These are phyloP conservation scores for Nomada ferruginata DNA, from an alignment of 2,888 invertebrate species.

Conservation along the genomic window DNA sequence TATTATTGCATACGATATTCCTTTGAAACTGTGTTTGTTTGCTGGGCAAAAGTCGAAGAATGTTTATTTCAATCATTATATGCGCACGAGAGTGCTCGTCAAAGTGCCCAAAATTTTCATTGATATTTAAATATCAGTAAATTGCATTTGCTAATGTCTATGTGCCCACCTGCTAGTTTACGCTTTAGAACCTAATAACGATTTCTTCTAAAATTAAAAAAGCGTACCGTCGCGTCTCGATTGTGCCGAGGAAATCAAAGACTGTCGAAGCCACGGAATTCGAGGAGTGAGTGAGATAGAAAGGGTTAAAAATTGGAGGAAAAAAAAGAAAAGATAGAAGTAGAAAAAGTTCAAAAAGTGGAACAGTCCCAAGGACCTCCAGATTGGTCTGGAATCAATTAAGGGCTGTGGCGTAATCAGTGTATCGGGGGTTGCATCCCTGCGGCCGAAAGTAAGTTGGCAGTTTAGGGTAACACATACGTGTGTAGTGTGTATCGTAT, in stretches of 20 bases:
- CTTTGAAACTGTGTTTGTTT: not conserved
- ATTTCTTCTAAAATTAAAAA: constrained; percentile 28
- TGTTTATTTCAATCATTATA: no score
- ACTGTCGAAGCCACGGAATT: constrained; percentile 4
- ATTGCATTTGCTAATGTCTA: no score
- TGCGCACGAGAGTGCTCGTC: no score
- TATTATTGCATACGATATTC: not conserved
- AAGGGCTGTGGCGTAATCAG: constrained; percentile 81
- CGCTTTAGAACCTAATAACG: constrained; percentile 30
- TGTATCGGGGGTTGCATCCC: constrained; percentile 74
- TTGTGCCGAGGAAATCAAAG: constrained; percentile 52
- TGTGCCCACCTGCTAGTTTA: not conserved
- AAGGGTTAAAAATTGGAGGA: constrained; percentile 22
- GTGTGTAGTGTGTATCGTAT: constrained; percentile 31
- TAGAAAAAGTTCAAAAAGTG: constrained; percentile 60
- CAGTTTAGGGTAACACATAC: constrained; percentile 49
- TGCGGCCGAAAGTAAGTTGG: constrained; percentile 60
- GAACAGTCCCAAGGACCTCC: constrained; percentile 51
- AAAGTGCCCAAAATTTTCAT: no score
- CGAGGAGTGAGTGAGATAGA: not conserved
- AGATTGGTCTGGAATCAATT: constrained; percentile 83
- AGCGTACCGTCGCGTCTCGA: constrained; percentile 26
- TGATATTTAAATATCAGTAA: no score
- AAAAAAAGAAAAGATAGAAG: constrained; percentile 18
- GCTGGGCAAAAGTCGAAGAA: not conserved